Evolutionary conservation across 2,888 invertebrate genomes (phyloP).

Genomic region (Apamea sordens): DNA sequence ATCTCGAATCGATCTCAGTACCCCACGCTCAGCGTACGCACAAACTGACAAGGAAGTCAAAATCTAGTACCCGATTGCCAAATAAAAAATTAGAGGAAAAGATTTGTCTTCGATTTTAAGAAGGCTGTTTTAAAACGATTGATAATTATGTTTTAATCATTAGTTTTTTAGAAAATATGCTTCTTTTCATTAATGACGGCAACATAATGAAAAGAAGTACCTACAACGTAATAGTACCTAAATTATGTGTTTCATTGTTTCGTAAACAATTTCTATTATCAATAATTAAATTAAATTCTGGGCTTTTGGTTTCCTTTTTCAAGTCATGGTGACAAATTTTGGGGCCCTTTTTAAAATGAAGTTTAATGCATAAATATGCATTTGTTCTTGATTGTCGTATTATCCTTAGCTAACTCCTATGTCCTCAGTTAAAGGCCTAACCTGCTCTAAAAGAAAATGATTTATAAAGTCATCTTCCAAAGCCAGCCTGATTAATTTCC

Average conservation of each 20-base stretch:
- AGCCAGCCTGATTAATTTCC: neutral
- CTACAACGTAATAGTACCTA: neutral
- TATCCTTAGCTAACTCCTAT: neutral
- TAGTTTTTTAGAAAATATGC: neutral
- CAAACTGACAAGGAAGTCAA: neutral
- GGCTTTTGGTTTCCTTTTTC: neutral
- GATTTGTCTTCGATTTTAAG: neutral
- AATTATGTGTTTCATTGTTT: constrained; percentile 4
- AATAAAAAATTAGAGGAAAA: neutral
- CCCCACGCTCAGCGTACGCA: no score
- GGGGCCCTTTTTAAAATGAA: neutral
- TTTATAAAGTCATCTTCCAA: neutral
- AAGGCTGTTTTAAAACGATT: neutral
- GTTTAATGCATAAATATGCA: neutral
- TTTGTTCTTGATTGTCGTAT: no score
- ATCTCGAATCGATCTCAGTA: no score
- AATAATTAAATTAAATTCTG: neutral
- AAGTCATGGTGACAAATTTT: constrained; percentile 2
- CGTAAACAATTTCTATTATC: neutral
- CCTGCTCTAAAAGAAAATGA: neutral
- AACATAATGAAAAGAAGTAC: neutral
- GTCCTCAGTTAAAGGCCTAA: neutral
- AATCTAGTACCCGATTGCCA: neutral
- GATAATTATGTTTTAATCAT: neutral
- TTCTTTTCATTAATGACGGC: neutral